Evolutionary conservation across 1,140 invertebrate species (phyloP), one percentile per base, ranked within the genome.

Genomic region (Coptotermes formosanus): DNA sequence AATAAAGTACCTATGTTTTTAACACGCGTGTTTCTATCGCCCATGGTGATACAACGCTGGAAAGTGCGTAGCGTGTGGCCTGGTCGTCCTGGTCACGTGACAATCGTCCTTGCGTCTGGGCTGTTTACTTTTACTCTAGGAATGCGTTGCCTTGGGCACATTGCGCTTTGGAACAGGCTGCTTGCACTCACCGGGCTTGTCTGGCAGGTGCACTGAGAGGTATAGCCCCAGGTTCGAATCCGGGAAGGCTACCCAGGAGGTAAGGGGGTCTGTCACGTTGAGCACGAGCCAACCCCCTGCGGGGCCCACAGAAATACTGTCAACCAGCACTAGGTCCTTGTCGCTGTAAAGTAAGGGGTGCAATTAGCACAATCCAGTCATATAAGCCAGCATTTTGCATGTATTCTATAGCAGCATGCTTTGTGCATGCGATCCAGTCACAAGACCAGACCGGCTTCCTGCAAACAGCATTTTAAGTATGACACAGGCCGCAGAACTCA

Each of bases 151-250:
- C 52, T 55, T 16, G 52, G 52, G 52, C 52, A 55, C 52, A 55
- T 21, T 19, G 52, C 52, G 19, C 16, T 55, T 19, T n/a, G 64
- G n/a, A 75, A 30, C 1, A 30, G n/a, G 3, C 7, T 75, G 25
- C 48, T 30, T 83, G 23, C 21, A 84, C 83, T 84, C 91, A 95
- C 95, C 94, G 89, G 93, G 93, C 88, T 94, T 94, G 88, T 94
- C 92, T 86, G 92, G 92, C 48, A 93, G 93, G 90, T 96, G 95
- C 2, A 97, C 94, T 0, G 96, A 95, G n/a, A 98, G 92, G 90
- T 97, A 97, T n/a, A 99, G 93, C 82, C 97, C 98, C 86, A 95
- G 93, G 91, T 99, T 98, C n/a, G 94, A 93, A 8, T 93, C 91
- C 0, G 96, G 95, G 88, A 95, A 94, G 25, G 93, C 91, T 45